Evolutionary conservation across 2,888 invertebrate genomes (phyloP), one percentile per base, ranked within the genome.

Genomic region (Melikaiella ostensackeni): DNA sequence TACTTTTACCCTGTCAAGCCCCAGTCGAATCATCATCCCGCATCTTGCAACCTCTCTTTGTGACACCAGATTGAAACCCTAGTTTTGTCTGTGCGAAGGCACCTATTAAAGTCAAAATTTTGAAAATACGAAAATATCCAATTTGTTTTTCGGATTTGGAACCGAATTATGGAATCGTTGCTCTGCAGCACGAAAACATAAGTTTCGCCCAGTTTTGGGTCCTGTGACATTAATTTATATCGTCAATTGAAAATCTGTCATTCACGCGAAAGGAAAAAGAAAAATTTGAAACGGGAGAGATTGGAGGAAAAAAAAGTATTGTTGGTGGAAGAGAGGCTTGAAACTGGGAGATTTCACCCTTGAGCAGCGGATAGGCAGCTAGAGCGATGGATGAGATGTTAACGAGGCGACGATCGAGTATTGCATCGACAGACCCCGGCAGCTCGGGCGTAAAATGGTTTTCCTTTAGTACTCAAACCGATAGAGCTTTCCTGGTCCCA

Each of bases 331-430:
- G 33, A 64, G 50, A 64, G 50, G 35, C 75, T 64, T 16, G 33
- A 70, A 70, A 70, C 30, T 50, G 76, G 35, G 78, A 84, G 84
- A 84, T 84, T 86, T 85, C 83, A 79, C 82, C 83, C 86, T 78
- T 73, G 75, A 80, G 80, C 82, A 76, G 75, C 76, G 81, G 81
- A 85, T 82, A 79, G 79, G 76, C 77, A 81, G 66, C 21, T 82
- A 81, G 79, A 79, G 81, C 83, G 86, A 85, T 85, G 85, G 86
- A 88, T 85, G 88, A 87, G 86, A 88, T 88, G 87, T 84, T 88
- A 88, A 88, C 87, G 87, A 88, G 87, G 86, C 84, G 85, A 87
- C 86, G 86, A 84, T 86, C 86, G 84, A 86, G 84, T 84, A 82
- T 79, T 82, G 82, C 82, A 80, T 80, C 83, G 81, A 82, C 84